phyloP scores from a whole-genome alignment of 2,113 vertebrate genomes.

The Microcebus tavaratra region DNA sequence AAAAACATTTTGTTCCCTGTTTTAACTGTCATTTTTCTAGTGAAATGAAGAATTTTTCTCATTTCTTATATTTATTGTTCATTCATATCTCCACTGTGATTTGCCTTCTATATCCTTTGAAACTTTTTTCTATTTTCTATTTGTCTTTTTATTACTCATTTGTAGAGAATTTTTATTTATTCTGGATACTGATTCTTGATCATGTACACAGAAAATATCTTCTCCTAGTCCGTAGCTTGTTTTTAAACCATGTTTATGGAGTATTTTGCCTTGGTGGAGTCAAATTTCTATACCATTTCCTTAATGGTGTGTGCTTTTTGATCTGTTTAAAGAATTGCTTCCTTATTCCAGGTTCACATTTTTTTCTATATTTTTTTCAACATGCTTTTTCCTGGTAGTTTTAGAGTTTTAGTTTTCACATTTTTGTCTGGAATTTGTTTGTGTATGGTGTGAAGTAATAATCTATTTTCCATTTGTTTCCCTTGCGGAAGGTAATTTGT shows the following conservation, averaged over 20 bases:
- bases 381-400: neutral
- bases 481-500: constrained; percentile 22
- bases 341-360: neutral
- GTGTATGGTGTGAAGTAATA: neutral
- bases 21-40: constrained; percentile 24
- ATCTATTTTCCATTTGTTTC: constrained; percentile 49
- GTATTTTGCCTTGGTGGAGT: neutral
- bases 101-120: neutral
- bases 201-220: neutral
- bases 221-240: neutral
- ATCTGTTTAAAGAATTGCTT: constrained; percentile 37
- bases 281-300: neutral
- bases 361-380: constrained; percentile 21
- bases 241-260: neutral
- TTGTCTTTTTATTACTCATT: neutral
- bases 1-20: neutral
- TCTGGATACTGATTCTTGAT: neutral
- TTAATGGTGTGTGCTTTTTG: neutral
- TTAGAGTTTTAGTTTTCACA: constrained; percentile 41
- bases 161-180: neutral
- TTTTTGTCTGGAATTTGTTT: constrained; percentile 43
- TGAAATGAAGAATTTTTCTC: neutral
- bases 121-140: neutral
- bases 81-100: neutral
- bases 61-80: neutral